These are phyloP conservation scores for Dasypus novemcinctus DNA, from an alignment of 2,113 vertebrate species.

Conservation along the genomic window DNA sequence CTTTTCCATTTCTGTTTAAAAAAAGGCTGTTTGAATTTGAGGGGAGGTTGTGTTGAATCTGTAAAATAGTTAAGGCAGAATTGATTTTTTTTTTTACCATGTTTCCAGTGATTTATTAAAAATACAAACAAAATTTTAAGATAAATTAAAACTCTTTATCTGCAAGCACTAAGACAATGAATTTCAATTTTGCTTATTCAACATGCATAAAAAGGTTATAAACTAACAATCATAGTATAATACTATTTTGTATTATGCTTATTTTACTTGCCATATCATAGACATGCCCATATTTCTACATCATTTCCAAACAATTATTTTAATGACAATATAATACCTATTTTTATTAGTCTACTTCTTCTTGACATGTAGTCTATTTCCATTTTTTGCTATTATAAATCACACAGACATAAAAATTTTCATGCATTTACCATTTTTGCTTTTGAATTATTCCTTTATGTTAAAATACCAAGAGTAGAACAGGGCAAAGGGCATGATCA, in stretches of 20 bases:
- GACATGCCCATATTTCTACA: conserved; percentile 7
- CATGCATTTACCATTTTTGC: conserved; percentile 47
- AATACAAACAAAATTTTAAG: conserved; percentile 59
- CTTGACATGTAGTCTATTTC: conserved; percentile 20
- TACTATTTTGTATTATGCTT: background rate
- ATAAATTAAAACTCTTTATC: conserved; percentile 58
- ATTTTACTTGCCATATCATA: background rate
- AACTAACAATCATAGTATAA: background rate
- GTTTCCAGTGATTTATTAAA: conserved; percentile 38
- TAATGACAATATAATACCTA: no score
- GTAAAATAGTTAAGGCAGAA: no score
- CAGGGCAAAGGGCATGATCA: background rate
- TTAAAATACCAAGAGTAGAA: conserved; percentile 27
- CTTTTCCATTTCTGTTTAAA: no score
- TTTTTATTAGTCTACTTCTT: conserved; percentile 46
- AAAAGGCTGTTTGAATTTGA: no score
- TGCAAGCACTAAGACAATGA: conserved; percentile 3
- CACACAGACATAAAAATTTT: conserved; percentile 49
- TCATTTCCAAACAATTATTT: conserved; percentile 31
- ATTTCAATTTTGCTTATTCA: conserved; percentile 32
- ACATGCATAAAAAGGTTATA: conserved; percentile 53
- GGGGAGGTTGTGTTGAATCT: no score
- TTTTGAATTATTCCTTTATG: conserved; percentile 19
- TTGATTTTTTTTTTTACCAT: background rate
- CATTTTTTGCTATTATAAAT: conserved; percentile 39